Evolutionary conservation across 1,140 invertebrate genomes (phyloP), one percentile per base, ranked within the genome.

Genomic region (Phocides pigmalion): DNA sequence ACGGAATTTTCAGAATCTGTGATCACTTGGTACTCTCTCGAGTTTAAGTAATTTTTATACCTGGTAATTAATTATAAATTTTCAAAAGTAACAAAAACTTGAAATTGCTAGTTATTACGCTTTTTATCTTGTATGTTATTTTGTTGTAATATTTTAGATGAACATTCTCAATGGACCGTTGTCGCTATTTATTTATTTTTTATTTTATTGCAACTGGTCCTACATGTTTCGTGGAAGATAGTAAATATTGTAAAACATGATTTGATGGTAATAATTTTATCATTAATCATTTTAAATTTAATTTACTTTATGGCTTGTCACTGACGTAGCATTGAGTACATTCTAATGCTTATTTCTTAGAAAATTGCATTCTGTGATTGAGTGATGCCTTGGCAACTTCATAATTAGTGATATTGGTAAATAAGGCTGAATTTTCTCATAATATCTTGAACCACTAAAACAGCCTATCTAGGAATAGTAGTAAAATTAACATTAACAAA

Each of bases 1-100:
- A 79, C 84, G 85, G 85, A 87, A 51, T 76, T 84, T 81, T 90
- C 87, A 82, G 74, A 89, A 90, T 90, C 88, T 90, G 88, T 90
- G 88, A 90, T 90, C 85, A 90, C 87, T 86, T 90, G 88, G 88
- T 90, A 90, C 88, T 90, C 88, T 89, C 88, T 90, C 79, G 81
- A 81, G 83, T 77, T 89, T 89, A 88, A 88, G 86, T 84, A 84
- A 74, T 87, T 89, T 83, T 75, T 83, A 84, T 79, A 83, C 81
- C 74, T 79, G 80, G 79, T 81, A 70, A 74, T n/a, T n/a, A n/a
- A n/a, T 81, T 58, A 82, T 82, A 81, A 72, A 70, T 68, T 74
- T 84, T 72, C 75, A 81, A 83, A 81, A 32, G 66, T 74, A 73
- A 74, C 32, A 67, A 68, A 37, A 74, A 75, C 70, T 83, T 79